These are phyloP conservation scores for Trididemnum miniatum DNA, from an alignment of 23 tunicate genomes.

Conservation along the genomic window DNA sequence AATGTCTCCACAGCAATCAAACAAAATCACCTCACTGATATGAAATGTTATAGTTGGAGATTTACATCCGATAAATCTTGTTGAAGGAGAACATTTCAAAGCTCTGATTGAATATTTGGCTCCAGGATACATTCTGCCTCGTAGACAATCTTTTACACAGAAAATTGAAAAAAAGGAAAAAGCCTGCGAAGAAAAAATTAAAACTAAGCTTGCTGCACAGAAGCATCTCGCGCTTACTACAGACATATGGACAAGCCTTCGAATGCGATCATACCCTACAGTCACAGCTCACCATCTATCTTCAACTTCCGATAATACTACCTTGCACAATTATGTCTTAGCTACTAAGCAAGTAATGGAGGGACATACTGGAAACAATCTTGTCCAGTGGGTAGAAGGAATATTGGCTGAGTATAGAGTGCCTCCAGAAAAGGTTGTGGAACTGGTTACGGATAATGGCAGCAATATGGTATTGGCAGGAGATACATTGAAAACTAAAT, in stretches of 20 bases:
- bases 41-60: slow-evolving; percentile 18
- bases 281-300: neutral
- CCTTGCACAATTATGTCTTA: neutral
- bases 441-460: neutral
- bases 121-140: slow-evolving; percentile 22
- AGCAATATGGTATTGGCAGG: neutral
- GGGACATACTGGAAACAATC: neutral
- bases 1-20: neutral
- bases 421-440: slow-evolving; percentile 15
- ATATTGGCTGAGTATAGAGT: neutral
- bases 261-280: neutral
- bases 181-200: neutral
- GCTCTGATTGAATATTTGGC: slow-evolving; percentile 12
- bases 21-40: slow-evolving; percentile 6
- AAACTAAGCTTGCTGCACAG: neutral
- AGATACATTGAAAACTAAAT: neutral
- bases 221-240: neutral
- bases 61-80: slow-evolving; percentile 8
- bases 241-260: slow-evolving; percentile 4
- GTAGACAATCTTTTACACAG: slow-evolving; percentile 11
- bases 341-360: slow-evolving; percentile 21
- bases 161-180: neutral
- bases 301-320: neutral
- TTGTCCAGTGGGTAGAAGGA: neutral
- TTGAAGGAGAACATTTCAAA: slow-evolving; percentile 28